phyloP scores from a whole-genome alignment of 2,888 invertebrate genomes.

The Mythimna lalbum region DNA sequence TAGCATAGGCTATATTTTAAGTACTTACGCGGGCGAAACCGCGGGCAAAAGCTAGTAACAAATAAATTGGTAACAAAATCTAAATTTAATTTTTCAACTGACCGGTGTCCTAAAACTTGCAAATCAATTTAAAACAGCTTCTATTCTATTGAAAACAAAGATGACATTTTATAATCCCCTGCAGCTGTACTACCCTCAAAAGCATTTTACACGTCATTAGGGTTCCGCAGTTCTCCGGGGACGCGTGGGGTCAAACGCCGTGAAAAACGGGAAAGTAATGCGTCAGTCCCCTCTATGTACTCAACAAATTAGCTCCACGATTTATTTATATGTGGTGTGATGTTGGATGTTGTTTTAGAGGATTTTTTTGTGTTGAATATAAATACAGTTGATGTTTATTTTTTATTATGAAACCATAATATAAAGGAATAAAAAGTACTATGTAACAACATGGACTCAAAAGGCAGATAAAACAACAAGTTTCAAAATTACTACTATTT shows the following conservation, averaged over 20 bases:
- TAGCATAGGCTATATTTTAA: no score
- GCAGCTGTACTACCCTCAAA: conserved; percentile 65
- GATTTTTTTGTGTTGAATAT: conserved; percentile 7
- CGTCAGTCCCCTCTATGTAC: conserved; percentile 65
- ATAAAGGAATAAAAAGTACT: background rate
- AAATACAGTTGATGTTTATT: background rate
- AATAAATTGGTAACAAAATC: background rate
- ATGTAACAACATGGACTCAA: background rate
- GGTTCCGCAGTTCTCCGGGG: conserved; percentile 66
- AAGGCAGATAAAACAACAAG: background rate
- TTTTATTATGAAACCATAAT: conserved; percentile 1
- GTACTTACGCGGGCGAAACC: no score
- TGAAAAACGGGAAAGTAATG: conserved; percentile 85
- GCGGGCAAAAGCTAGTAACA: background rate
- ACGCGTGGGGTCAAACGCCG: conserved; percentile 81
- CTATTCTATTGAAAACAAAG: conserved; percentile 47
- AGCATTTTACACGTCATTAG: conserved; percentile 86
- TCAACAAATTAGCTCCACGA: conserved; percentile 61
- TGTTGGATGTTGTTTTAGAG: conserved; percentile 21
- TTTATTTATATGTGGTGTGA: conserved; percentile 53
- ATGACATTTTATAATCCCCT: conserved; percentile 61
- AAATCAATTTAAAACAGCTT: conserved; percentile 52
- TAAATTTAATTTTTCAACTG: conserved; percentile 8
- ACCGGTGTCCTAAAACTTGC: conserved; percentile 37
- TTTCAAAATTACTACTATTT: no score